Conservation (phyloP, 2,888 invertebrate genomes). For the Daptonema setosum region DNA sequence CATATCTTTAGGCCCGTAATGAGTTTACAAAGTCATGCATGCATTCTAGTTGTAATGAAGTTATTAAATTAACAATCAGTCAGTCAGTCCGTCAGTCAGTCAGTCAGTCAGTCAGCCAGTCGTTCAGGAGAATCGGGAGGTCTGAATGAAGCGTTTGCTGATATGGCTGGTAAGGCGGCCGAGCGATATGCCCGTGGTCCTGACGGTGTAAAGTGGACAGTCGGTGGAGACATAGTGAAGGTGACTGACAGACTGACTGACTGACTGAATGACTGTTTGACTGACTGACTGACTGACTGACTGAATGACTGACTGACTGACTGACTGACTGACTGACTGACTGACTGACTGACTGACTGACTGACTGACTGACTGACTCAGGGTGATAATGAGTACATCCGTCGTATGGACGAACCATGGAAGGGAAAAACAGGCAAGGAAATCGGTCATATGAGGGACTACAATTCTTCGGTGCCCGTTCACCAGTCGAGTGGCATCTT, state of each 20-base stretch:
- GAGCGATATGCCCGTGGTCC: neutral
- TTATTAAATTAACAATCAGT: too few relatives aligned
- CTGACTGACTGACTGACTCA: constrained; percentile 1
- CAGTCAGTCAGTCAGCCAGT: too few relatives aligned
- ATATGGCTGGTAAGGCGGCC: neutral
- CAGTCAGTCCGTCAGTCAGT: too few relatives aligned
- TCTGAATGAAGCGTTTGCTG: neutral
- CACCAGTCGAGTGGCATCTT: neutral
- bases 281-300: neutral
- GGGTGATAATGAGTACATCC: neutral
- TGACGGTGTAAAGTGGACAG: neutral
- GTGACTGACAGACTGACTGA: too few relatives aligned
- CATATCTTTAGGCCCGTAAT: too few relatives aligned
- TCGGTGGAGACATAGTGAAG: neutral
- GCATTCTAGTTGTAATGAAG: too few relatives aligned
- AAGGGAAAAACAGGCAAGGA: neutral
- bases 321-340: too few relatives aligned
- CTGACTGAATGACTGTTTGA: too few relatives aligned
- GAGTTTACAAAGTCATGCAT: too few relatives aligned
- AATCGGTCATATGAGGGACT: neutral
- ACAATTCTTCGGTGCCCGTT: neutral
- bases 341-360: too few relatives aligned
- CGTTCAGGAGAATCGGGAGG: neutral
- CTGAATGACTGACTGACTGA: neutral
- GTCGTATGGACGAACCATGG: neutral